A percentile compares a stretch with the other conserved stretches of the same genome.
Conservation (phyloP, 2,113 vertebrate species). For the Montifringilla adamsi region DNA sequence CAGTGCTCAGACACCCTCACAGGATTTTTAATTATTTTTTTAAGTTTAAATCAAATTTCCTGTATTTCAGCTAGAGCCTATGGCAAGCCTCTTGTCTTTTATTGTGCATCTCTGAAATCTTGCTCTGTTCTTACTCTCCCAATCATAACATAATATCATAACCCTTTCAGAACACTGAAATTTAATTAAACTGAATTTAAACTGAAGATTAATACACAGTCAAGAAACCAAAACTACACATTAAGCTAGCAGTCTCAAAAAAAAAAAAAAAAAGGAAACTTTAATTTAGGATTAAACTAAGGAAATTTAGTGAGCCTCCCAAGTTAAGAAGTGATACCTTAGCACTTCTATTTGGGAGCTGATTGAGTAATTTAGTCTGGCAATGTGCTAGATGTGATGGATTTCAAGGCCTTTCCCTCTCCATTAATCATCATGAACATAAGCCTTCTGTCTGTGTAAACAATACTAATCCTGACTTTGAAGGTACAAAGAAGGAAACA, state of each 20-base stretch:
- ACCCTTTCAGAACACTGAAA: background rate
- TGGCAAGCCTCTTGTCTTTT: background rate
- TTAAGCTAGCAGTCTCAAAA: background rate
- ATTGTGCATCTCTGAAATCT: background rate
- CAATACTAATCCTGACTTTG: slow-evolving; percentile 62
- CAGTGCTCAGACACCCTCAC: background rate
- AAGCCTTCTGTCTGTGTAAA: slow-evolving; percentile 48
- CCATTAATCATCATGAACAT: slow-evolving; percentile 39
- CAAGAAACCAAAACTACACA: background rate
- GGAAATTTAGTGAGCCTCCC: background rate
- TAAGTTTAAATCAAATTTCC: background rate
- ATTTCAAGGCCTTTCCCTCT: slow-evolving; percentile 27
- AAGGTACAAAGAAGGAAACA: slow-evolving; percentile 51
- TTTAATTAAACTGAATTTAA: background rate
- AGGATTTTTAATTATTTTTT: background rate
- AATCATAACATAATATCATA: background rate
- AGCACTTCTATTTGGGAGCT: background rate
- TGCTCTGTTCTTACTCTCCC: background rate
- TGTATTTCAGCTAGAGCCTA: background rate
- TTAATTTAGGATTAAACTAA: background rate
- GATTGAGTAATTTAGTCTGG: slow-evolving; percentile 3
- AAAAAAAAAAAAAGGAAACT: background rate
- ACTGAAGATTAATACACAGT: background rate
- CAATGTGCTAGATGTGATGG: slow-evolving; percentile 8
- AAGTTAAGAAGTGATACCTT: background rate